Percentiles rank a stretch among this genome's conserved stretches.
phyloP scores from a whole-genome alignment of 2,888 invertebrate genomes.

The Drosophila sordidula region DNA sequence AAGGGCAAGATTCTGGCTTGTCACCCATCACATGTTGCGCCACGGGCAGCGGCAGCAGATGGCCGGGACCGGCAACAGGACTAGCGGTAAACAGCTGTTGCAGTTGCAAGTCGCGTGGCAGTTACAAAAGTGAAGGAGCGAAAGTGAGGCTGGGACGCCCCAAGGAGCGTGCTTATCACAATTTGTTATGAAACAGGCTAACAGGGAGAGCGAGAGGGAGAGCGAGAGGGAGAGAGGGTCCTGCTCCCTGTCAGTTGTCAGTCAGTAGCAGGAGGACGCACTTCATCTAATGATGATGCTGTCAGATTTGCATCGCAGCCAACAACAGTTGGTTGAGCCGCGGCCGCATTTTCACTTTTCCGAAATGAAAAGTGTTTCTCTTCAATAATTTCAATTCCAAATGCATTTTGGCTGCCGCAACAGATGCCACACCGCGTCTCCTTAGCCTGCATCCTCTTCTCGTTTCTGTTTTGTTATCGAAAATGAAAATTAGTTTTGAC shows the following conservation, averaged over 20 bases:
- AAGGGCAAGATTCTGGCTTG: slow-evolving; percentile 51
- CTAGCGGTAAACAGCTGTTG: slow-evolving; percentile 58
- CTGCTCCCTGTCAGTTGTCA: slow-evolving; percentile 70
- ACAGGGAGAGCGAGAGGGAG: not conserved
- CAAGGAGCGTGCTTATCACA: slow-evolving; percentile 75
- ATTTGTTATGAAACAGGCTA: slow-evolving; percentile 54
- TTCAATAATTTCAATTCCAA: slow-evolving; percentile 64
- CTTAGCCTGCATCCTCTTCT: slow-evolving; percentile 18
- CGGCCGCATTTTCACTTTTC: slow-evolving; percentile 70
- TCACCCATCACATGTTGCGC: slow-evolving; percentile 66
- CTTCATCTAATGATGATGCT: slow-evolving; percentile 70
- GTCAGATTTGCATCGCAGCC: slow-evolving; percentile 71
- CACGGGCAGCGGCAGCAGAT: slow-evolving; percentile 34
- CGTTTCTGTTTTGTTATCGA: slow-evolving; percentile 48
- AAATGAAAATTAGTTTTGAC: slow-evolving; percentile 77
- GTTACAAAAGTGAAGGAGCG: slow-evolving; percentile 40
- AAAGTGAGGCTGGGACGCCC: slow-evolving; percentile 68
- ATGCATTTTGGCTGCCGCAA: slow-evolving; percentile 68
- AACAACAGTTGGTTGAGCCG: slow-evolving; percentile 57
- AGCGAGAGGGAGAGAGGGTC: slow-evolving; percentile 2
- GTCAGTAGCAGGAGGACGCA: slow-evolving; percentile 56
- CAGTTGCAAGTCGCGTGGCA: slow-evolving; percentile 53
- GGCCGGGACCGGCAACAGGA: slow-evolving; percentile 35
- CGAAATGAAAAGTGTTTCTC: slow-evolving; percentile 74
- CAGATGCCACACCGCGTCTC: slow-evolving; percentile 58